These are phyloP conservation scores for Drosophila mayaguana DNA, from an alignment of 2,888 invertebrate genomes.

Conservation along the genomic window DNA sequence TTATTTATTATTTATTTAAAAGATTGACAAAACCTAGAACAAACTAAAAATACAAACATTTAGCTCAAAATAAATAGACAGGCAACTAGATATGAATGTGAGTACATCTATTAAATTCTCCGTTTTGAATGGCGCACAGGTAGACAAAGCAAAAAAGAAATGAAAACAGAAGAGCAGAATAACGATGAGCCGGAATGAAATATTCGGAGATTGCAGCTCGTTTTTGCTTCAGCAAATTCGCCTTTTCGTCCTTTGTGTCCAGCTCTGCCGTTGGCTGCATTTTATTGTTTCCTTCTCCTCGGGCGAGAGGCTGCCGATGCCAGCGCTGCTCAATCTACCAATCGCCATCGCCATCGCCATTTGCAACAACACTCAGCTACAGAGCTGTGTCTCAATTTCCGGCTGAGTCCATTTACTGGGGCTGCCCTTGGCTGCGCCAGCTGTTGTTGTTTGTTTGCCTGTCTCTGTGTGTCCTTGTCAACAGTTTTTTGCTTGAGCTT, in stretches of 20 bases:
- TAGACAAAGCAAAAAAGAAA: background rate
- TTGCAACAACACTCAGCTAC: background rate
- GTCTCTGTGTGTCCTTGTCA: conserved; percentile 4
- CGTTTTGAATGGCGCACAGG: background rate
- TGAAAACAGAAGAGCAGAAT: conserved; percentile 10
- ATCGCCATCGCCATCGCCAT: background rate
- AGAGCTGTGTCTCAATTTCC: conserved; percentile 39
- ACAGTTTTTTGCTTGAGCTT: conserved; percentile 26
- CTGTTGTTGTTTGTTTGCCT: conserved; percentile 12
- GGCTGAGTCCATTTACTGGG: conserved; percentile 22
- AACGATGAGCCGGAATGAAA: conserved; percentile 39
- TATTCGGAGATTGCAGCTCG: conserved; percentile 42
- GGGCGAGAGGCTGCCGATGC: conserved; percentile 2
- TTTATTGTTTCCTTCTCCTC: conserved; percentile 62
- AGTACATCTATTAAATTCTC: background rate
- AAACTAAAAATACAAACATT: too few species aligned
- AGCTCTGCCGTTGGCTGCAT: conserved; percentile 63
- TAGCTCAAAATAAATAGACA: background rate
- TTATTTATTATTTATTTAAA: too few species aligned
- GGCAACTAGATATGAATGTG: background rate
- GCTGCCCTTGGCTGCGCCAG: conserved; percentile 11
- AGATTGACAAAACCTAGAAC: too few species aligned
- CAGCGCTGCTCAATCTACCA: too few species aligned
- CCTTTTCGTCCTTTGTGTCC: conserved; percentile 22
- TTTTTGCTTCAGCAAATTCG: conserved; percentile 51